These are phyloP conservation scores for Aldabrachelys gigantea DNA, from an alignment of 2,113 vertebrate species.

Conservation along the genomic window DNA sequence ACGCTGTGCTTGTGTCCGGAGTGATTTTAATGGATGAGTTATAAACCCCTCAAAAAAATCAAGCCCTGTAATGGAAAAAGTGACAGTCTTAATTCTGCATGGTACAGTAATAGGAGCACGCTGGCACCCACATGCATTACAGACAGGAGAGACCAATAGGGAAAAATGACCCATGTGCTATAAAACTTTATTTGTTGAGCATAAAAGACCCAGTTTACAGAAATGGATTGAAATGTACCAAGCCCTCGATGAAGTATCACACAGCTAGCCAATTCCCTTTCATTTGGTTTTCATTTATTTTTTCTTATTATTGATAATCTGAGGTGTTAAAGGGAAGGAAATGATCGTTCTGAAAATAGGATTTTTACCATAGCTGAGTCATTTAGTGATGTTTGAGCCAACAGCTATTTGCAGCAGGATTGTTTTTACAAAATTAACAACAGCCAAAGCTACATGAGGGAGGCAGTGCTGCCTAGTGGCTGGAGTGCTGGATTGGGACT, in stretches of 20 bases:
- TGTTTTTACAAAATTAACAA: neutral
- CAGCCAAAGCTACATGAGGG: neutral
- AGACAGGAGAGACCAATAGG: fast-evolving
- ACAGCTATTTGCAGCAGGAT: neutral
- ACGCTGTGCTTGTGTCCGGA: neutral
- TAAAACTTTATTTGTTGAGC: neutral
- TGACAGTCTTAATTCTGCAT: neutral
- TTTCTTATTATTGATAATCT: fast-evolving
- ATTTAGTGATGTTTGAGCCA: neutral
- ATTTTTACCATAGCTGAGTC: fast-evolving
- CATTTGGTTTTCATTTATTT: neutral
- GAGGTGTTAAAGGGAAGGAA: neutral
- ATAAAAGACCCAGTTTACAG: neutral
- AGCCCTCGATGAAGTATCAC: neutral
- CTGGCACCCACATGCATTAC: fast-evolving
- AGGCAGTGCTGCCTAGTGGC: neutral
- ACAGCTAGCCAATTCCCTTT: neutral
- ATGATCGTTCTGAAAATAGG: fast-evolving
- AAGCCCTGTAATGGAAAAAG: fast-evolving
- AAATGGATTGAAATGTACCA: neutral
- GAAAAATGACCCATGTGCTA: too few relatives aligned
- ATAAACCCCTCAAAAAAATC: neutral
- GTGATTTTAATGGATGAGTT: neutral
- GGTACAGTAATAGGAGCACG: neutral
- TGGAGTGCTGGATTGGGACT: neutral